A percentile compares a stretch with the other conserved stretches of the same genome.
These are phyloP conservation scores for Telmatherina bonti DNA, from an alignment of 2,797 vertebrate genomes.

Conservation along the genomic window DNA sequence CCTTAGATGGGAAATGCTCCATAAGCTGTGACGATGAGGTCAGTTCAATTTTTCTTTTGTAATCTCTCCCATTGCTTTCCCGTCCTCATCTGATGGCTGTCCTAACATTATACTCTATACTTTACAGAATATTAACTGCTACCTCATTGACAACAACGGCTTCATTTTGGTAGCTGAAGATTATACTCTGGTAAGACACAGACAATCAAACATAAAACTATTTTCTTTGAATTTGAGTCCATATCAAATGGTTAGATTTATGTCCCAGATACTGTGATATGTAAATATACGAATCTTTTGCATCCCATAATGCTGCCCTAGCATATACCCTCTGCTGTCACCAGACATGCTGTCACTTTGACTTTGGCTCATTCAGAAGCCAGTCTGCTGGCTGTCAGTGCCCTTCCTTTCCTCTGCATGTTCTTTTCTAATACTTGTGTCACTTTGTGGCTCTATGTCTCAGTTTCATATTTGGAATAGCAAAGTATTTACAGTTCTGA, in stretches of 20 bases:
- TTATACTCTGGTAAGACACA: conserved; percentile 85
- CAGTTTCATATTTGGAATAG: conserved; percentile 28
- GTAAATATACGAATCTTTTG: background rate
- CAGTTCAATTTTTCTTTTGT: conserved; percentile 50
- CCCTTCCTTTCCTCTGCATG: conserved; percentile 60
- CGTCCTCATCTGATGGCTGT: background rate
- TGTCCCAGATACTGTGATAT: background rate
- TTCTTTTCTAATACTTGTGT: conserved; percentile 56
- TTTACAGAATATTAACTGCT: conserved; percentile 91
- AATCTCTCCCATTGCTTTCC: background rate
- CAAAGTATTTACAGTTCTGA: conserved; percentile 8
- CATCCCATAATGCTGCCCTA: conserved; percentile 23
- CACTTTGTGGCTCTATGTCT: conserved; percentile 9
- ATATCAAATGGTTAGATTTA: background rate
- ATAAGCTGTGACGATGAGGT: conserved; percentile 98
- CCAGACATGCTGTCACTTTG: conserved; percentile 68
- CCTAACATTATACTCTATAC: background rate
- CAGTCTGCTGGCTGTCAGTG: conserved; percentile 67
- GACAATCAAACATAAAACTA: background rate
- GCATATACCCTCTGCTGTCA: conserved; percentile 57
- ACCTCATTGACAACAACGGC: conserved; percentile 96
- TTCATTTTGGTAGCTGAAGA: conserved; percentile 95
- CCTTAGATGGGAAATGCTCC: conserved; percentile 94
- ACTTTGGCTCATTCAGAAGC: conserved; percentile 60
- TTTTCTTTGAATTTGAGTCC: background rate